Evolutionary conservation across 37 sponge, comb jelly and placozoan genomes (phyloP).

Genomic region (Cladorhizidae sp.): DNA sequence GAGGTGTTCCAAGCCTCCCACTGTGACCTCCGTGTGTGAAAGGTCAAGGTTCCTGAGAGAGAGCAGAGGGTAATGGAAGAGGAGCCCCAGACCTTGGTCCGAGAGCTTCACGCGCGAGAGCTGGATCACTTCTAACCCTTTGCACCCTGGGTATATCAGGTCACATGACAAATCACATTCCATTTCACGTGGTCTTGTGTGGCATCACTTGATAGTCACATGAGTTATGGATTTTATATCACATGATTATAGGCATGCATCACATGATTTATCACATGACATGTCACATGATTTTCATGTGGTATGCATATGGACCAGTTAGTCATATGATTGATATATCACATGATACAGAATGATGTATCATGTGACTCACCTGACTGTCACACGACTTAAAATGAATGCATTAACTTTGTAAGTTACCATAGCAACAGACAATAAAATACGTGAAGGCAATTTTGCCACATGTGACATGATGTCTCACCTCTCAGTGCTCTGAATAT

Average conservation of each 20-base stretch:
- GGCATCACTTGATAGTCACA: not conserved
- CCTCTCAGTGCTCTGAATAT: conserved; percentile 48
- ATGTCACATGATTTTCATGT: too few relatives aligned
- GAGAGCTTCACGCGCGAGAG: conserved; percentile 47
- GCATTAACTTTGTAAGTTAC: too few relatives aligned
- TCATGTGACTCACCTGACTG: conserved; percentile 12
- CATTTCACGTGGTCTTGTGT: too few relatives aligned
- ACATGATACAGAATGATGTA: not conserved
- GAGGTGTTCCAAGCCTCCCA: conserved; percentile 7
- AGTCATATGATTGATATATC: not conserved
- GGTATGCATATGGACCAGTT: not conserved
- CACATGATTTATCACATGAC: too few relatives aligned
- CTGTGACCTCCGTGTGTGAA: conserved; percentile 47
- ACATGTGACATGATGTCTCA: too few relatives aligned
- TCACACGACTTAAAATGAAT: too few relatives aligned
- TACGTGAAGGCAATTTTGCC: too few relatives aligned
- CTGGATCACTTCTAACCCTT: conserved; percentile 22
- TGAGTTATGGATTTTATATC: not conserved
- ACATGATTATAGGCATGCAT: too few relatives aligned
- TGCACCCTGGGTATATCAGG: conserved; percentile 27
- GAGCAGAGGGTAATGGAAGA: conserved; percentile 33
- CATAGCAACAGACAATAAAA: too few relatives aligned
- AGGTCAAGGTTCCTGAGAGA: conserved; percentile 51
- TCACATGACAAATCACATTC: not conserved
- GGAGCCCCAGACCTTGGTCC: conserved; percentile 36